Conservation (phyloP, 2,113 vertebrate genomes). For the Piaya cayana region DNA sequence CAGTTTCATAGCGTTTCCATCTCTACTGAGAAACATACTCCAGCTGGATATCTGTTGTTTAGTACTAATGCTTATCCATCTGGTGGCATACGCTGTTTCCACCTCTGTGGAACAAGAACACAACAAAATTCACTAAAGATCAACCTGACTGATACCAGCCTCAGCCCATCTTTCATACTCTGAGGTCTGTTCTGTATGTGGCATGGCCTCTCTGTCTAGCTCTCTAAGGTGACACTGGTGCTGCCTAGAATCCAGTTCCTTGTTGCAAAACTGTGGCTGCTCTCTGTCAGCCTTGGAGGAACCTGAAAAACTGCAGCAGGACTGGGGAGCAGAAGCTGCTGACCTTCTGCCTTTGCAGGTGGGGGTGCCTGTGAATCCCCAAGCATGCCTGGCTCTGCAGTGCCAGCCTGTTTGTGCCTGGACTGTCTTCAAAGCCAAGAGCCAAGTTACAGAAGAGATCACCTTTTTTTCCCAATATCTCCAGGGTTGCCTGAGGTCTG, state of each 20-base stretch:
- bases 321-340: neutral
- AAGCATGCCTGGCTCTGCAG: accelerated
- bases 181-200: neutral
- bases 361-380: neutral
- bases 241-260: neutral
- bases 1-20: neutral
- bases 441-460: neutral
- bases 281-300: neutral
- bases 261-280: accelerated
- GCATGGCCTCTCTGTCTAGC: neutral
- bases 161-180: neutral
- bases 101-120: neutral
- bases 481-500: neutral
- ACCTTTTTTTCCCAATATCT: neutral
- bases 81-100: neutral
- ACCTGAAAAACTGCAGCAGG: neutral
- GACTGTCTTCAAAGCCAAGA: neutral
- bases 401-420: neutral
- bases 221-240: neutral
- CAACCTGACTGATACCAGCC: neutral
- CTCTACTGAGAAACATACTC: neutral
- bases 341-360: neutral
- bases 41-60: neutral
- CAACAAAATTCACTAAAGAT: neutral
- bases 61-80: neutral